Conservation (phyloP, 2,113 vertebrate species). For the Petrocephalus microphthalmus region DNA sequence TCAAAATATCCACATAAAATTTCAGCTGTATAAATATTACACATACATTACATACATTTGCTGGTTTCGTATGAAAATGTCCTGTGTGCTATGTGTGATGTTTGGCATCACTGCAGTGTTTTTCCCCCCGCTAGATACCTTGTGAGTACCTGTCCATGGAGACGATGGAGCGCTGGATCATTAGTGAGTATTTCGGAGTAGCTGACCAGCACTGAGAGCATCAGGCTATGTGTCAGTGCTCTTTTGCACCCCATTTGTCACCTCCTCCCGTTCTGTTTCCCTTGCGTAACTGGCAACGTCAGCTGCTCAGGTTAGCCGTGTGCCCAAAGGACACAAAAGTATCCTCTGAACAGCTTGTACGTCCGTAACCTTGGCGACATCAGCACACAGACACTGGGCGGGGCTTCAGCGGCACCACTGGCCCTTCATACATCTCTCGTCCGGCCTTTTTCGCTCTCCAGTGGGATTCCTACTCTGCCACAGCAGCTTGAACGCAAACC, state of each 20-base stretch:
- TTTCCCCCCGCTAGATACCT: conserved; percentile 64
- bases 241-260: neutral
- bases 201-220: neutral
- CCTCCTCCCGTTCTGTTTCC: neutral
- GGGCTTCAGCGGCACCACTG: neutral
- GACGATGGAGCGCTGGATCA: conserved; percentile 87
- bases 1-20: neutral
- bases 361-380: neutral
- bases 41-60: neutral
- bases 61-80: neutral
- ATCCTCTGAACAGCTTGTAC: neutral
- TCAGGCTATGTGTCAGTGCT: neutral
- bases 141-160: conserved; percentile 89
- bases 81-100: neutral
- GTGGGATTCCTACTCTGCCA: conserved; percentile 88
- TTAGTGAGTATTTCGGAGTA: conserved; percentile 64
- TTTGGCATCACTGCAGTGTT: neutral
- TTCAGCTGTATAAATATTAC: neutral
- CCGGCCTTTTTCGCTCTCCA: conserved; percentile 36
- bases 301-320: neutral
- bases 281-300: neutral
- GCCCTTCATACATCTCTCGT: neutral
- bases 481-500: conserved; percentile 65
- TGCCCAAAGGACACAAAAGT: neutral
- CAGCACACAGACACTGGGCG: neutral